These are phyloP conservation scores for Linepithema humile DNA, from an alignment of 1,140 invertebrate genomes.

Conservation along the genomic window DNA sequence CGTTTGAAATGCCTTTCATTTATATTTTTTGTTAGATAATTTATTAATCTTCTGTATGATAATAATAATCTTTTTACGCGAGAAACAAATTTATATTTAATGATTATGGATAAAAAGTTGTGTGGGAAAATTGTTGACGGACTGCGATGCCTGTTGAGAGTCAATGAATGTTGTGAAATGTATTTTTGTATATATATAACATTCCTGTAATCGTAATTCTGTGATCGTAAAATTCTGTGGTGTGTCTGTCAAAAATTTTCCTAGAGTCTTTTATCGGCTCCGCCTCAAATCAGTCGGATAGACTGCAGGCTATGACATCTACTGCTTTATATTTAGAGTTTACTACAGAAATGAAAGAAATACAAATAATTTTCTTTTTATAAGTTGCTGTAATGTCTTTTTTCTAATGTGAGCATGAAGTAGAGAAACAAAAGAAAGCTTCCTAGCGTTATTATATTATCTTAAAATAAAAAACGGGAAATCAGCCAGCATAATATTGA, in stretches of 20 bases:
- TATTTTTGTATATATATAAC: not conserved
- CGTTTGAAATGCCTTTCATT: slow-evolving; percentile 28
- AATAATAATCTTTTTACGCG: not conserved
- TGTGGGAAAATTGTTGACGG: not conserved
- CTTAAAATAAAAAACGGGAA: slow-evolving; percentile 23
- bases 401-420: slow-evolving; percentile 37
- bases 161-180: not conserved
- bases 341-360: not conserved
- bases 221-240: not conserved
- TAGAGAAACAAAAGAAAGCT: slow-evolving; percentile 18
- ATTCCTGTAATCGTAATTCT: not conserved
- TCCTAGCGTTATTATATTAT: not conserved
- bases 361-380: not conserved
- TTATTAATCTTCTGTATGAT: not conserved
- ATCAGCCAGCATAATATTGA: not conserved
- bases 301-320: not conserved
- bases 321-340: slow-evolving; percentile 13
- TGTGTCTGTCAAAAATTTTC: slow-evolving; percentile 1
- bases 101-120: not conserved
- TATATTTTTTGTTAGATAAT: slow-evolving; percentile 21
- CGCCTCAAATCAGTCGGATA: not conserved
- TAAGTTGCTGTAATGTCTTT: not conserved
- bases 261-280: not conserved
- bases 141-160: not conserved
- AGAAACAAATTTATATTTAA: not conserved